phyloP scores from a whole-genome alignment of 2,113 vertebrate species.

The Guaruba guarouba region DNA sequence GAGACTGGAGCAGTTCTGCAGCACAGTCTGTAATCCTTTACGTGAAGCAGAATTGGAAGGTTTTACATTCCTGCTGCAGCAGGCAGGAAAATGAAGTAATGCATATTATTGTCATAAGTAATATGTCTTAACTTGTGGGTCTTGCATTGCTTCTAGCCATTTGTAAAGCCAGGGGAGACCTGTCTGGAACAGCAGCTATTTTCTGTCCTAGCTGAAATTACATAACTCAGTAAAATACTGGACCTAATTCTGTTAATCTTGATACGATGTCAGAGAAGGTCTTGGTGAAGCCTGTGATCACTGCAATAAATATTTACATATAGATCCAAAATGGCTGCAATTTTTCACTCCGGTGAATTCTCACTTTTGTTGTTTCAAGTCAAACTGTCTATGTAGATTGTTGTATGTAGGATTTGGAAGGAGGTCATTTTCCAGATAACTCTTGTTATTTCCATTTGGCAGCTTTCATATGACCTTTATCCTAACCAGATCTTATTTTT shows the following conservation, averaged over 20 bases:
- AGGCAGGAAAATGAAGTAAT: not conserved
- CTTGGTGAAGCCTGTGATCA: not conserved
- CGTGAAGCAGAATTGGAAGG: not conserved
- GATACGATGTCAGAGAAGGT: not conserved
- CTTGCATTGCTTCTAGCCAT: not conserved
- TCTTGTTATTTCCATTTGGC: not conserved
- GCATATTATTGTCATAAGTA: not conserved
- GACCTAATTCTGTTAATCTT: not conserved
- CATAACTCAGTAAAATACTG: not conserved
- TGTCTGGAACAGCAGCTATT: not conserved
- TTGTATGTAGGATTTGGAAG: not conserved
- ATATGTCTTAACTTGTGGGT: not conserved
- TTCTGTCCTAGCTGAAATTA: not conserved
- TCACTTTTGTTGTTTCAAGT: not conserved
- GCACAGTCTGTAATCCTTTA: not conserved
- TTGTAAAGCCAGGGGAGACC: not conserved
- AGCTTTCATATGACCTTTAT: conserved; percentile 42
- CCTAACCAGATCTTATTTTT: conserved; percentile 37
- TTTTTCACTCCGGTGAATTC: not conserved
- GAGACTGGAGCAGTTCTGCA: not conserved
- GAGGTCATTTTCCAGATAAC: not conserved
- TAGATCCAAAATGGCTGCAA: not conserved
- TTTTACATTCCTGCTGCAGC: not conserved
- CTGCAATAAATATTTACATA: not conserved
- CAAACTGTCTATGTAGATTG: not conserved